Conservation (phyloP, 1,140 invertebrate genomes). For the Drosophila micromelanica region DNA sequence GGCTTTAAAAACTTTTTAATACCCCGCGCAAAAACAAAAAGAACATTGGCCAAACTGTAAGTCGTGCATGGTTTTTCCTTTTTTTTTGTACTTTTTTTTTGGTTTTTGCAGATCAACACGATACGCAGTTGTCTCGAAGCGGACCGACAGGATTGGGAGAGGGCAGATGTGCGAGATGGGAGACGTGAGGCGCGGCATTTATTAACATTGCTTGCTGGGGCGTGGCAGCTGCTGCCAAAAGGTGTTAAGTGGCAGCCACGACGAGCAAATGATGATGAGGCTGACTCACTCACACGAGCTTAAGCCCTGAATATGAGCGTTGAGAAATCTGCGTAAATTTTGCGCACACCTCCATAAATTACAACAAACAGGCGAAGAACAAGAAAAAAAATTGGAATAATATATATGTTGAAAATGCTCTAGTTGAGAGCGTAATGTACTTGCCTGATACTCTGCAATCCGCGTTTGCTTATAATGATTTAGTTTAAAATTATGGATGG, state of each 20-base stretch:
- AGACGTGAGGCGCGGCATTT: slow-evolving; percentile 44
- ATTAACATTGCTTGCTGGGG: slow-evolving; percentile 70
- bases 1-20: slow-evolving; percentile 78
- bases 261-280: slow-evolving; percentile 75
- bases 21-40: slow-evolving; percentile 14
- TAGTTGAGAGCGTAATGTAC: background rate
- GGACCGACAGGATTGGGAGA: background rate
- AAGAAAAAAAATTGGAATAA: slow-evolving; percentile 49
- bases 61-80: slow-evolving; percentile 28
- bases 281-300: slow-evolving; percentile 61
- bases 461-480: background rate
- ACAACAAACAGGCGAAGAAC: slow-evolving; percentile 61
- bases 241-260: slow-evolving; percentile 62
- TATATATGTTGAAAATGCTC: background rate
- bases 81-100: slow-evolving; percentile 16
- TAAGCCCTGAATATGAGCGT: slow-evolving; percentile 49
- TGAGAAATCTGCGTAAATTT: slow-evolving; percentile 75
- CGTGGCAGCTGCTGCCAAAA: slow-evolving; percentile 61
- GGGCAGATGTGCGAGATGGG: slow-evolving; percentile 6
- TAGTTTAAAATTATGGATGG: too few species aligned
- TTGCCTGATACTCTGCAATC: slow-evolving; percentile 9
- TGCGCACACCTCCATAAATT: slow-evolving; percentile 34
- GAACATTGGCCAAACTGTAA: slow-evolving; percentile 29
- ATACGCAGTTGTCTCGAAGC: slow-evolving; percentile 1
- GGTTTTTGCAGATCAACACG: slow-evolving; percentile 40